phyloP scores from a whole-genome alignment of 2,888 invertebrate species.

The Eumacrocentrus americanus region DNA sequence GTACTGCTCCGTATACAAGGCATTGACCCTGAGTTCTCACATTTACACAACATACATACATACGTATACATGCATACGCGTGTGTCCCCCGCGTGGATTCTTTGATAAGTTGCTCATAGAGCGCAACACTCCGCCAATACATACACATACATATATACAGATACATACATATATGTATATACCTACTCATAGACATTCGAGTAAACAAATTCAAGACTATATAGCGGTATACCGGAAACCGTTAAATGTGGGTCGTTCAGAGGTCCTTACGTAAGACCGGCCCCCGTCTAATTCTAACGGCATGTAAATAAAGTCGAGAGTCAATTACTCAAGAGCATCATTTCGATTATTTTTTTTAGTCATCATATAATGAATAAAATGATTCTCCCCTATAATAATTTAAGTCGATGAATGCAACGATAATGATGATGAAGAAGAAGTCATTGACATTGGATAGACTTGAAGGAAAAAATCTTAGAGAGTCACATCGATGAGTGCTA shows the following conservation, averaged over 20 bases:
- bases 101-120: not conserved
- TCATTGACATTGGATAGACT: conserved; percentile 8
- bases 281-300: conserved; percentile 19
- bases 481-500: not conserved
- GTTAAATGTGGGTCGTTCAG: conserved; percentile 27
- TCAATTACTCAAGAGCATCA: not conserved
- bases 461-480: conserved; percentile 8
- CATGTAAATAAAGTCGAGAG: conserved; percentile 4
- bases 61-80: conserved; percentile 15
- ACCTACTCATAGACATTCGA: conserved; percentile 5
- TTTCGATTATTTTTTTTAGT: conserved; percentile 18
- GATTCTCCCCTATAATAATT: too few species aligned
- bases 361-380: not conserved
- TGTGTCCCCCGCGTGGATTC: conserved; percentile 31
- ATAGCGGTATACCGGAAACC: conserved; percentile 39
- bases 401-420: conserved; percentile 20
- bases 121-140: conserved; percentile 6
- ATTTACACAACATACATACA: conserved; percentile 22
- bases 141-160: conserved; percentile 15
- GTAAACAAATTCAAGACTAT: conserved; percentile 42
- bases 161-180: conserved; percentile 3
- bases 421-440: not conserved
- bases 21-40: conserved; percentile 54
- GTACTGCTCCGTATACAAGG: conserved; percentile 58
- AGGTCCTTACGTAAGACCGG: conserved; percentile 31